phyloP scores from a whole-genome alignment of 92 coral and sea anemone species.

The Siderastrea radians region DNA sequence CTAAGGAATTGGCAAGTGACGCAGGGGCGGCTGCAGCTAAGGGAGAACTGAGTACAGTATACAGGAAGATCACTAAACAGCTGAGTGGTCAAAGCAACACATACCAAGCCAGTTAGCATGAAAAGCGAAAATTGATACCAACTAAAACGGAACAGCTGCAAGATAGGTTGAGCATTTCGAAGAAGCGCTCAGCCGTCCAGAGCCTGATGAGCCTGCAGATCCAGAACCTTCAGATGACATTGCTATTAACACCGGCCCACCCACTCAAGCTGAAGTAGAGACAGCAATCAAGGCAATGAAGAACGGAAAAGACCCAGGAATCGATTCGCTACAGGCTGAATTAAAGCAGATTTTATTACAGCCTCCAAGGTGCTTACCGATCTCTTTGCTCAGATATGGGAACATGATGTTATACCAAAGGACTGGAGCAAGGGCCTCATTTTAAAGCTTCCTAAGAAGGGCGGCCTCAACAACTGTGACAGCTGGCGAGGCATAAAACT shows the following conservation, averaged over 20 bases:
- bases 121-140: constrained; percentile 32
- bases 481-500: constrained; percentile 11
- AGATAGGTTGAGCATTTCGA: constrained; percentile 39
- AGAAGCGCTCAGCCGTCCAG: constrained; percentile 58
- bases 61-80: constrained; percentile 26
- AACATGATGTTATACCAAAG: background rate
- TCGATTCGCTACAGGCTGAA: constrained; percentile 3
- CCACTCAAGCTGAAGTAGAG: constrained; percentile 10
- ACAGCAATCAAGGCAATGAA: constrained; percentile 31
- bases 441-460: constrained; percentile 9
- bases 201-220: constrained; percentile 35
- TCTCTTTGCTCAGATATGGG: background rate
- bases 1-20: background rate
- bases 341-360: constrained; percentile 2
- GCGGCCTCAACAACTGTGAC: too few relatives aligned
- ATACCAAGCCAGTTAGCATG: constrained; percentile 48
- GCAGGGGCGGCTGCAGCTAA: background rate
- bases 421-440: constrained; percentile 14
- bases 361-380: background rate
- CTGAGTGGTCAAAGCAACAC: background rate
- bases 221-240: too few relatives aligned
- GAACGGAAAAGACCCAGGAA: constrained; percentile 3
- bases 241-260: too few relatives aligned
- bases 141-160: constrained; percentile 30
- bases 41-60: constrained; percentile 2